These are phyloP conservation scores for Formica selysi DNA, from an alignment of 1,140 invertebrate species.

Conservation along the genomic window DNA sequence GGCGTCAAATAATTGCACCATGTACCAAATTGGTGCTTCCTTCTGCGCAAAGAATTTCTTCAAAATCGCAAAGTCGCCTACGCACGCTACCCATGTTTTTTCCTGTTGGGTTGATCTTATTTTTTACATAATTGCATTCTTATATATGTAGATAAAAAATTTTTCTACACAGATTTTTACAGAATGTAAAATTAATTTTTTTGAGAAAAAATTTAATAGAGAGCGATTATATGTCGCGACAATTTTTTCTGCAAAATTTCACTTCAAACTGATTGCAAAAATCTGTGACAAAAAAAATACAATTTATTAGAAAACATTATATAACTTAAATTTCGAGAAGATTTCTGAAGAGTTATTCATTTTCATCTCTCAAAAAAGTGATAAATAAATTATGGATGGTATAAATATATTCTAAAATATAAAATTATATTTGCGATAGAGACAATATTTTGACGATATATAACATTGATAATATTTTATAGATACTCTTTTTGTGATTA, in stretches of 20 bases:
- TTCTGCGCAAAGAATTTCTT: conserved; percentile 79
- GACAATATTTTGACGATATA: not conserved
- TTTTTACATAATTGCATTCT: not conserved
- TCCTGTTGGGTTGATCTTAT: conserved; percentile 60
- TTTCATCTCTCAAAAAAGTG: not conserved
- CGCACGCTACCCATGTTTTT: conserved; percentile 75
- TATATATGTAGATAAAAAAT: not conserved
- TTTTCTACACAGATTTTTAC: not conserved
- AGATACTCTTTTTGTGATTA: not conserved
- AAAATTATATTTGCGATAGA: not conserved
- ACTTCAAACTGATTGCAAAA: not conserved
- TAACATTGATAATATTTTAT: not conserved
- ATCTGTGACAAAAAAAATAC: not conserved
- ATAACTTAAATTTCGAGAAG: not conserved
- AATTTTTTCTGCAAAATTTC: not conserved
- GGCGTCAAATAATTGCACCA: conserved; percentile 80
- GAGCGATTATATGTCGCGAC: no score
- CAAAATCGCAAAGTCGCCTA: conserved; percentile 82
- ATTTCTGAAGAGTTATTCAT: not conserved
- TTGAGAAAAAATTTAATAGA: not conserved
- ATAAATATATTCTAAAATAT: not conserved
- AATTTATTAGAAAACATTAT: not conserved
- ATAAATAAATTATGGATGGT: not conserved
- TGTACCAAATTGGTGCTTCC: conserved; percentile 71
- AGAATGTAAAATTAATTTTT: not conserved